Base-by-base conservation (phyloP, 2,113 vertebrate species). In the Brachyistius frenatus region DNA sequence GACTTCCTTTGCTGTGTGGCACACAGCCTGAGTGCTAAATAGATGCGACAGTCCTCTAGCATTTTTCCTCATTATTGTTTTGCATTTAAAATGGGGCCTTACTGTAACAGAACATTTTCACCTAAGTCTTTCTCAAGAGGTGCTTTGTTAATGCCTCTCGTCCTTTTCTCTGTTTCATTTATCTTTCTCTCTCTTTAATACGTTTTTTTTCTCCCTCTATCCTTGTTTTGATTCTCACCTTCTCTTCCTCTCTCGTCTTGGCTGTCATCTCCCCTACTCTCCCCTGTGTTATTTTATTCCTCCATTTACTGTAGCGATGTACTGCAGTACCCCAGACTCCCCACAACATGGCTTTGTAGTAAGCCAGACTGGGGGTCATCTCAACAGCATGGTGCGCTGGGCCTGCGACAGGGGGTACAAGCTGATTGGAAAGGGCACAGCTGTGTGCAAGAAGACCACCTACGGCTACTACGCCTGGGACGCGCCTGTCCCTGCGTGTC, bases 291-390 rank as follows among this genome's bases (percentile, higher is more conserved):
- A 47, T 39, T 87, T 72, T 55, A 31, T 71, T 72, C 30, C 41
- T 80, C 50, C 7, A 37, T 77, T 47, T 49, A 31, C 68, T 78
- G 16, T 87, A 99, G 98, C 97, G 23, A 94, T 96, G 86, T 99
- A 99, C 88, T 99, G 98, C 77, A 99, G 98, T 69, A 99, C 98
- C 11, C 98, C 98, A 1, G 97, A 98, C 88, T 98, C 98, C 16
- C 97, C 98, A 0, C 97, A 96, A 37, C 97, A 99, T 0, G 98
- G 98, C 53, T 98, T 97, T 84, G 97, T 99, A 15, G 95, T 97
- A 71, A 99, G 98, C 65, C 97, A 99, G 93, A 98, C 97, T 0
- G 98, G 98, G 0, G 97, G 97, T 31, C 97, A 99, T 16, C 94
- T 97, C 8, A 98, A 99, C 91, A 99, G 97, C 41, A 68, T 97